Base-by-base conservation (phyloP, 2,888 invertebrate genomes). In the Acanthosepion esculentum region DNA sequence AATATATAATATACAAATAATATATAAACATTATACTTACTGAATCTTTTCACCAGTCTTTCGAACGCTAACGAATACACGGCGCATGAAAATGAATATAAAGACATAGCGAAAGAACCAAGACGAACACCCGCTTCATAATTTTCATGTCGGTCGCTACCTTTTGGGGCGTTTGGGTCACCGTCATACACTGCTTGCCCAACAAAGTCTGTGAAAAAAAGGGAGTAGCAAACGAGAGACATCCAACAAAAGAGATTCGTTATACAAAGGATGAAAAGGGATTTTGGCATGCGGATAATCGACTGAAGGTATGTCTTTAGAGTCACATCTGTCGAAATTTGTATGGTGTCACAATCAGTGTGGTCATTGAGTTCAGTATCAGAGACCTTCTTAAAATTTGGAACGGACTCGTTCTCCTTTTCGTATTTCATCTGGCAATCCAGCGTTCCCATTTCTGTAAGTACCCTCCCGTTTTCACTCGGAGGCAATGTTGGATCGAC, bases 201-300 rank as follows among this genome's bases (percentile, higher is more conserved):
- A 4, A 99, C 99, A 97, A 99, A 99, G 97, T 99, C 99, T 0
- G 99, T 99, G 97, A 99, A 99, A 97, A 99, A 99, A 15, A 99
- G 98, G 0, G 99, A 99, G 97, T 99, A 99, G 97, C 99, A 99
- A 93, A 99, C 99, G 96, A 99, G 98, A 0, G 99, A 99, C 99
- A 99, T 99, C 99, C 99, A 99, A 97, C 99, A 99, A 97, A 99
- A 99, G 78, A 99, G 98, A 98, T 99, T 99, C 29, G 99, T 99
- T 95, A 99, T 97, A 97, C 99, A 99, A 26, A 99, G 98, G 97
- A 99, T 98, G 64, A 98, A 98, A 95, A 99, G 98, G 0, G 99
- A 99, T 94, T 96, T 98, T 0, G 99, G 99, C 99, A 99, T 99
- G 97, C 98, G 98, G n/a, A 99, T 97, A 95, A 99, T 99, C 12